These are phyloP conservation scores for Cephus runcator DNA, from an alignment of 2,888 invertebrate species.

Conservation along the genomic window DNA sequence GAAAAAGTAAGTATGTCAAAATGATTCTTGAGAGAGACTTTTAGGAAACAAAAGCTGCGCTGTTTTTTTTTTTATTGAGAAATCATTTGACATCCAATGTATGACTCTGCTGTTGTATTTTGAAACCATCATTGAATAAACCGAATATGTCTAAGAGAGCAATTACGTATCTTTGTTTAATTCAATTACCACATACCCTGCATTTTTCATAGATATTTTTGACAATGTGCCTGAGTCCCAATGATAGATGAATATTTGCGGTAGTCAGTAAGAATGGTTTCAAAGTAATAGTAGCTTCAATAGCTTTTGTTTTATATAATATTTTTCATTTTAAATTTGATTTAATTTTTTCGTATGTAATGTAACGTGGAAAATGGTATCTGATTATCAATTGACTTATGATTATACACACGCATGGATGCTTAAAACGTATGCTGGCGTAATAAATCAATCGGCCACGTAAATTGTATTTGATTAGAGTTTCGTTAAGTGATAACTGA, in stretches of 20 bases:
- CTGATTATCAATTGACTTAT: neutral
- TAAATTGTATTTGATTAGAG: neutral
- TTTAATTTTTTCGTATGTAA: too few relatives aligned
- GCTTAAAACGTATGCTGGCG: neutral
- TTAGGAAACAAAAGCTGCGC: too few relatives aligned
- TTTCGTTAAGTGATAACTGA: neutral
- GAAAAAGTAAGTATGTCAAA: slow-evolving; percentile 8
- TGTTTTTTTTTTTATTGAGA: too few relatives aligned
- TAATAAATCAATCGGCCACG: neutral
- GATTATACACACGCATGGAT: neutral
- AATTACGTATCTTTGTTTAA: neutral
- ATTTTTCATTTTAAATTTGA: neutral
- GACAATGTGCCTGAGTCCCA: neutral
- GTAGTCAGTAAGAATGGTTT: neutral
- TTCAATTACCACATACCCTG: neutral
- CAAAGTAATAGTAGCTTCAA: slow-evolving; percentile 1
- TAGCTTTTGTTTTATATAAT: too few relatives aligned
- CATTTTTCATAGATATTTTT: neutral
- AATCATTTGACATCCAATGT: slow-evolving; percentile 30
- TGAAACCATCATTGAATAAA: slow-evolving; percentile 57
- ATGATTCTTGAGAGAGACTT: too few relatives aligned
- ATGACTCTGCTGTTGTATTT: slow-evolving; percentile 57
- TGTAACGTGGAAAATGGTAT: too few relatives aligned
- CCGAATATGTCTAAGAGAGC: slow-evolving; percentile 36
- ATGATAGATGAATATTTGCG: neutral